Percentiles rank a stretch among this genome's conserved stretches.
Conservation (phyloP, 2,797 vertebrate species). For the Gastrophryne carolinensis region DNA sequence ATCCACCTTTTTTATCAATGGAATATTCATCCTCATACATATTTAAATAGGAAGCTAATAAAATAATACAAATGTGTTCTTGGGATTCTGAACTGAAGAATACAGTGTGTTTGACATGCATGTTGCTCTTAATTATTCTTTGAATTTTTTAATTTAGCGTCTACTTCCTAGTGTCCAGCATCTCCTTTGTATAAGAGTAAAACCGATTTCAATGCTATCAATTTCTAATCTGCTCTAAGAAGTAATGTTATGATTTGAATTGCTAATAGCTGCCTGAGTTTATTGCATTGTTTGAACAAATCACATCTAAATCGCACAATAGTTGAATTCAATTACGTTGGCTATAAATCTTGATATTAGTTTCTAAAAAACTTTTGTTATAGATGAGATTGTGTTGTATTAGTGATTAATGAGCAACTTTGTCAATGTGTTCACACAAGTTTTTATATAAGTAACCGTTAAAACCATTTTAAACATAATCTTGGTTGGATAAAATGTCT, state of each 20-base stretch:
- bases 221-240: conserved; percentile 41
- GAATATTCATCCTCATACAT: too few species aligned
- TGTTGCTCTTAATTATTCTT: conserved; percentile 42
- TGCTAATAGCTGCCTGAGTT: conserved; percentile 42
- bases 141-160: conserved; percentile 26
- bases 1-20: too few species aligned
- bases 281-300: conserved; percentile 49
- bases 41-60: neutral
- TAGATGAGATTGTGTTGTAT: conserved; percentile 3
- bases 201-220: conserved; percentile 40
- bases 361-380: conserved; percentile 6
- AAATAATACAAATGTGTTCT: neutral
- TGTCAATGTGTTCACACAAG: neutral
- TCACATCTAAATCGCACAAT: conserved; percentile 37
- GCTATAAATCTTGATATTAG: conserved; percentile 6
- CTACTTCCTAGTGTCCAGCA: conserved; percentile 3
- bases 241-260: conserved; percentile 39
- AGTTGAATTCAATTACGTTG: conserved; percentile 26
- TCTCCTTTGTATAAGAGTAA: conserved; percentile 42
- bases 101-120: conserved; percentile 11
- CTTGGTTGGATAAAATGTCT: neutral
- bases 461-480: neutral
- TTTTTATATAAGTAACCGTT: neutral
- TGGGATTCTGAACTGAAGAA: neutral
- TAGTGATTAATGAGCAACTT: conserved; percentile 5